Evolutionary conservation across 53 echinoderm and acorn worm genomes (phyloP).

Genomic region (Hippasteria phrygiana): DNA sequence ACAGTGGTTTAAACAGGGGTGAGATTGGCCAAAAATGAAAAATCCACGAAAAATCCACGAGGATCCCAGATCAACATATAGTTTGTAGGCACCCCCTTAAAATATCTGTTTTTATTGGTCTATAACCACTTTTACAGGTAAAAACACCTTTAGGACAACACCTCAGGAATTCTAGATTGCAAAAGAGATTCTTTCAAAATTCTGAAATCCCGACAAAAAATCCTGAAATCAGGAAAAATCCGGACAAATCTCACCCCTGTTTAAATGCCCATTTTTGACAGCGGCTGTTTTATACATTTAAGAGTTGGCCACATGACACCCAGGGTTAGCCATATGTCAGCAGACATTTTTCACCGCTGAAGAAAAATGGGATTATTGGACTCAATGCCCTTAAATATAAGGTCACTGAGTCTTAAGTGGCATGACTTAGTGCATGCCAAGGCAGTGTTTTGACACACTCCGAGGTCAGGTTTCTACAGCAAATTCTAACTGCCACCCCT

Average conservation of each 20-base stretch:
- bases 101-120: too few species aligned
- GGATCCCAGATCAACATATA: too few species aligned
- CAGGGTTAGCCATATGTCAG: background rate
- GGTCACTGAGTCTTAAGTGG: slow-evolving; percentile 49
- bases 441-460: background rate
- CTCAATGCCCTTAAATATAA: background rate
- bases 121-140: too few species aligned
- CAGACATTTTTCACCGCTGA: background rate
- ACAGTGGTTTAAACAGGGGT: too few species aligned
- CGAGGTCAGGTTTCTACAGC: slow-evolving; percentile 14
- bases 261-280: background rate
- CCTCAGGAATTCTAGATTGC: too few species aligned
- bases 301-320: background rate
- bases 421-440: slow-evolving; percentile 29
- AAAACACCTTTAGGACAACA: too few species aligned
- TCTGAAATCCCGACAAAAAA: too few species aligned
- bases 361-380: background rate
- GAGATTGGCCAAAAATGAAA: too few species aligned
- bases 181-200: too few species aligned
- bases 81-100: too few species aligned
- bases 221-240: too few species aligned
- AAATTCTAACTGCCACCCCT: background rate
- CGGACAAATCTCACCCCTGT: background rate
- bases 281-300: background rate
- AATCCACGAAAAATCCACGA: too few species aligned